phyloP scores from a whole-genome alignment of 2,113 vertebrate species.

The Dipodomys ordii region DNA sequence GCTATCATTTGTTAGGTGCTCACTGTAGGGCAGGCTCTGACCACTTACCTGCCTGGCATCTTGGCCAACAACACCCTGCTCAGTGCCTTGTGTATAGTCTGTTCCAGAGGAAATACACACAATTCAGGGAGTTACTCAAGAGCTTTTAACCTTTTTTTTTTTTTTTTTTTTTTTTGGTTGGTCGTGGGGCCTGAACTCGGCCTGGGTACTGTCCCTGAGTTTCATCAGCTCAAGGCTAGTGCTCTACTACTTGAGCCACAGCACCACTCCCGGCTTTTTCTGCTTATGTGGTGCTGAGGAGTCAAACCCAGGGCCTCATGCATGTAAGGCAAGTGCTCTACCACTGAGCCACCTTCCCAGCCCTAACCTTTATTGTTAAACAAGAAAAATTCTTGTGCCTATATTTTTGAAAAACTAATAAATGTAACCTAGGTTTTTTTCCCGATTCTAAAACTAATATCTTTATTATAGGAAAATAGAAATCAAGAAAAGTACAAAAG shows the following conservation, averaged over 20 bases:
- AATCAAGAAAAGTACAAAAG: not conserved
- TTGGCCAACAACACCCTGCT: not conserved
- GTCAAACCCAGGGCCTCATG: no score
- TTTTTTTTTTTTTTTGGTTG: no score
- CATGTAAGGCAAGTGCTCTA: no score
- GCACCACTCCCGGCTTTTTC: no score
- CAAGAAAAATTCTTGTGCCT: not conserved
- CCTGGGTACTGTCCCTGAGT: no score
- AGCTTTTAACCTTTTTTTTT: not conserved
- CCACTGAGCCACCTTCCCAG: no score
- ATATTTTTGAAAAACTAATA: not conserved
- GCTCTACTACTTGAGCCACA: no score
- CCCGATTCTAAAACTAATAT: not conserved
- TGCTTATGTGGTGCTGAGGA: no score
- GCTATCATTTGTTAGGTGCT: not conserved
- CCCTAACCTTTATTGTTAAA: not conserved
- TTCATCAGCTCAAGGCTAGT: no score
- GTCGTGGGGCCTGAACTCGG: no score
- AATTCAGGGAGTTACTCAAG: not conserved
- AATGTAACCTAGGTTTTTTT: not conserved
- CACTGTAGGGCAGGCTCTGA: accelerated
- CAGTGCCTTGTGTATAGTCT: not conserved
- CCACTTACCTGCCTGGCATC: no score
- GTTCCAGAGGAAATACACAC: not conserved
- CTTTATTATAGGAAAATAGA: not conserved